These are phyloP conservation scores for Pseudopleuronectes americanus DNA, from an alignment of 2,797 vertebrate genomes.

Conservation along the genomic window DNA sequence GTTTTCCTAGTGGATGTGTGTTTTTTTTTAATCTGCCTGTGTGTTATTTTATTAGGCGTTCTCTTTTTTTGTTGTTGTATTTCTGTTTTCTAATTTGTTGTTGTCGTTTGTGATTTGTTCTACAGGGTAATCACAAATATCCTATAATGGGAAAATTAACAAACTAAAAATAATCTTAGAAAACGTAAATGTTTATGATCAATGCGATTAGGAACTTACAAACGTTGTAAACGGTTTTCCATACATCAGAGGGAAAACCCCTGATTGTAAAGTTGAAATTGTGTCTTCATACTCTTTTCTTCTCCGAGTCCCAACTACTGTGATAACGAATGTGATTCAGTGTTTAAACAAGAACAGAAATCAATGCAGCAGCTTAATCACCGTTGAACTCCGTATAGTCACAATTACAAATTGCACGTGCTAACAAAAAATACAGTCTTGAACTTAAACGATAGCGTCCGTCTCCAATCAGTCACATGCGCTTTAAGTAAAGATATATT, in stretches of 20 bases:
- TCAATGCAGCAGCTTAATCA: not conserved
- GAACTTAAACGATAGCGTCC: not conserved
- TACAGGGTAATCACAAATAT: too few relatives aligned
- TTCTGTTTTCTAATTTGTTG: too few relatives aligned
- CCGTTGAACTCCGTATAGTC: not conserved
- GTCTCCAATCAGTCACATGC: not conserved
- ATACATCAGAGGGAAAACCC: conserved; percentile 18
- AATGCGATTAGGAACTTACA: not conserved
- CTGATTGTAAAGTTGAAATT: not conserved
- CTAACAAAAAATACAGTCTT: not conserved
- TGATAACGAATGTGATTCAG: not conserved
- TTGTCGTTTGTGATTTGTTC: too few relatives aligned
- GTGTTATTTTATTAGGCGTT: too few relatives aligned
- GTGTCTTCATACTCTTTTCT: conserved; percentile 5
- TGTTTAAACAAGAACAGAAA: conserved; percentile 27
- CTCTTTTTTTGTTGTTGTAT: too few relatives aligned
- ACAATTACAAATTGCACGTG: not conserved
- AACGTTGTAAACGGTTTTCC: not conserved
- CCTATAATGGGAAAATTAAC: too few relatives aligned
- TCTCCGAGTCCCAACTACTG: not conserved
- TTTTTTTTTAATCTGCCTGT: too few relatives aligned
- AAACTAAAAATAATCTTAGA: not conserved
- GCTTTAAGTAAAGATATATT: not conserved
- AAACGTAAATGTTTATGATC: conserved; percentile 25
- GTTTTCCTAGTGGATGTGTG: too few relatives aligned